Evolutionary conservation across 2,113 vertebrate species (phyloP).

Genomic region (Prionailurus bengalensis): DNA sequence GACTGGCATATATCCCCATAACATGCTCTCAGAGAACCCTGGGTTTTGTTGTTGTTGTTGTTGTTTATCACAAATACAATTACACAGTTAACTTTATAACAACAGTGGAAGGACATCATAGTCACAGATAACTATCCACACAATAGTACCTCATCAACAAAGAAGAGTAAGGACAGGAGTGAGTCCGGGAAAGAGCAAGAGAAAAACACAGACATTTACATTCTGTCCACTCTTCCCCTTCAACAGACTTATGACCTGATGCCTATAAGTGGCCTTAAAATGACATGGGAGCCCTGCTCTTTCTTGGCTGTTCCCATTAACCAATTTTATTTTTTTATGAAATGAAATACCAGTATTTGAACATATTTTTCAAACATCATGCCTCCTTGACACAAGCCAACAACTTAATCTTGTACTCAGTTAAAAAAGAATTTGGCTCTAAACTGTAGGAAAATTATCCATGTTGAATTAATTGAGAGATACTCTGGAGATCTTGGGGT

Average conservation of each 20-base stretch:
- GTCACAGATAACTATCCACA: neutral
- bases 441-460: neutral
- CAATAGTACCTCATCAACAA: neutral
- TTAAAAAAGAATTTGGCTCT: conserved; percentile 21
- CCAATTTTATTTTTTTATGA: neutral
- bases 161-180: neutral
- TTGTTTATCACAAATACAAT: neutral
- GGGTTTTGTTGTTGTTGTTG: too few relatives aligned
- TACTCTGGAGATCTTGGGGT: neutral
- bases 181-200: too few relatives aligned
- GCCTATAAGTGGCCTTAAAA: neutral
- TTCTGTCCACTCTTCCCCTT: neutral
- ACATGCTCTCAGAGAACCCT: neutral
- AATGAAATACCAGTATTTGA: neutral
- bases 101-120: neutral
- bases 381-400: neutral
- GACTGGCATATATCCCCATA: neutral
- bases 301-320: neutral
- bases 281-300: neutral
- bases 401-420: neutral
- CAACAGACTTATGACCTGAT: neutral
- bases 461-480: conserved; percentile 30
- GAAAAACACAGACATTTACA: neutral
- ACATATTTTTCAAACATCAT: neutral
- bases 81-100: neutral